Evolutionary conservation across 1,140 invertebrate genomes (phyloP), one percentile per base, ranked within the genome.

Genomic region (Aradophagus sp.): DNA sequence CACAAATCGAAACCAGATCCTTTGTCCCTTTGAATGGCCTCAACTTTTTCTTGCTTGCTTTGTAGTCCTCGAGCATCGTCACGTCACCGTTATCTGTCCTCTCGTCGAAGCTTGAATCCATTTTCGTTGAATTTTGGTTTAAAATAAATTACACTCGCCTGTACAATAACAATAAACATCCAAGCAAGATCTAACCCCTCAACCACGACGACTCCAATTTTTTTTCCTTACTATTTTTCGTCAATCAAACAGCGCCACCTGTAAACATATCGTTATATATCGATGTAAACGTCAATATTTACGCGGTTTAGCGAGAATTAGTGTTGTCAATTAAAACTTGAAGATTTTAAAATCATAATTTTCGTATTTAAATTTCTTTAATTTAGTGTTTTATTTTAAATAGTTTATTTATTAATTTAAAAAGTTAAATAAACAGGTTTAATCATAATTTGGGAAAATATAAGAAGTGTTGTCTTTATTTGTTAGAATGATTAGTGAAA

Each of bases 1-100:
- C 5, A 31, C 29, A 31, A 6, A 31, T 31, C 5, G 29, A 10
- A 8, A 2, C n/a, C n/a, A 2, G 29, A 31, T 11, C 4, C 29
- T 31, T 4, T 8, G 5, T 31, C n/a, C 29, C 5, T 4, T 31
- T 10, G 4, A 6, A 31, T 31, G 5, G 5, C 4, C 5, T 11
- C 13, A 16, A n/a, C 14, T 47, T 38, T 39, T 16, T 39, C 11
- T 44, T 27, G 7, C 16, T 23, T 2, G 45, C 27, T 4, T 52
- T 32, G n/a, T 35, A 16, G 2, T 52, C 8, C 8, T 36, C 47
- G 14, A 4, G 27, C 48, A 32, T 47, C 35, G 34, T 65, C 35
- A 55, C 41, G 12, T 56, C 50, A 5, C 5, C 14, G 16, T 26
- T 44, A 8, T 44, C 39, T 12, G 3, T 23, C 11, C 11, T 12